Percentiles rank a stretch among this genome's conserved stretches.
Conservation (phyloP, 2,888 invertebrate species). For the Luperina nickerlii region DNA sequence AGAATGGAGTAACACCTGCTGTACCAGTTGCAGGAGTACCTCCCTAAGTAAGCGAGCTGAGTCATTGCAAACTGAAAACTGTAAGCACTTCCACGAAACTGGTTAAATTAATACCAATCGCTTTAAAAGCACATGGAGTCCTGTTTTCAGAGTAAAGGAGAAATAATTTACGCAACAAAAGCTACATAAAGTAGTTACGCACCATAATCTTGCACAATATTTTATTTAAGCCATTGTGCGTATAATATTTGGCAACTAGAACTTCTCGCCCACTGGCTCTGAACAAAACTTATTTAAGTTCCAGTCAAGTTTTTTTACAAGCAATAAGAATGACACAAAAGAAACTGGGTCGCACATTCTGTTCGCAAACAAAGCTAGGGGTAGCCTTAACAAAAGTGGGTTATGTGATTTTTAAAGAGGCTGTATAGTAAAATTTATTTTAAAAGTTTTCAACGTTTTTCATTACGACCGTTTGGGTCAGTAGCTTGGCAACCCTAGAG, state of each 20-base stretch:
- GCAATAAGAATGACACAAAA: slow-evolving; percentile 51
- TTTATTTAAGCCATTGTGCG: slow-evolving; percentile 38
- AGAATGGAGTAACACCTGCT: not conserved
- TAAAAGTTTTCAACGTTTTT: slow-evolving; percentile 48
- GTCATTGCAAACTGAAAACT: not conserved
- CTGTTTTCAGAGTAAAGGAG: not conserved
- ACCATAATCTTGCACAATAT: slow-evolving; percentile 16
- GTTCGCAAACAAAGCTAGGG: slow-evolving; percentile 48
- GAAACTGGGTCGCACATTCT: slow-evolving; percentile 52
- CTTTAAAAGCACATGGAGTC: not conserved
- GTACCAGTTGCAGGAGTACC: not conserved
- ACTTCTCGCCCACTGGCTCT: slow-evolving; percentile 40
- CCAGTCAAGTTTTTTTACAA: slow-evolving; percentile 49
- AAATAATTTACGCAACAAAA: slow-evolving; percentile 1
- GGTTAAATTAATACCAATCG: not conserved
- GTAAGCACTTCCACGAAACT: not conserved
- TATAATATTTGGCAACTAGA: slow-evolving; percentile 51
- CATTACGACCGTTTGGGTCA: slow-evolving; percentile 34
- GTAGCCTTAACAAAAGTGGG: slow-evolving; percentile 39
- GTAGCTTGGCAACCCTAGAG: slow-evolving; percentile 62
- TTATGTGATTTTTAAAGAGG: slow-evolving; percentile 46
- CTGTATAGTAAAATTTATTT: slow-evolving; percentile 40
- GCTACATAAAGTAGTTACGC: slow-evolving; percentile 8
- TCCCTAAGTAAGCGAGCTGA: not conserved
- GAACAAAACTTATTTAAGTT: slow-evolving; percentile 49